A percentile compares a stretch with the other conserved stretches of the same genome.
Conservation (phyloP, 2,888 invertebrate species). For the Cremastobaeus sp. region DNA sequence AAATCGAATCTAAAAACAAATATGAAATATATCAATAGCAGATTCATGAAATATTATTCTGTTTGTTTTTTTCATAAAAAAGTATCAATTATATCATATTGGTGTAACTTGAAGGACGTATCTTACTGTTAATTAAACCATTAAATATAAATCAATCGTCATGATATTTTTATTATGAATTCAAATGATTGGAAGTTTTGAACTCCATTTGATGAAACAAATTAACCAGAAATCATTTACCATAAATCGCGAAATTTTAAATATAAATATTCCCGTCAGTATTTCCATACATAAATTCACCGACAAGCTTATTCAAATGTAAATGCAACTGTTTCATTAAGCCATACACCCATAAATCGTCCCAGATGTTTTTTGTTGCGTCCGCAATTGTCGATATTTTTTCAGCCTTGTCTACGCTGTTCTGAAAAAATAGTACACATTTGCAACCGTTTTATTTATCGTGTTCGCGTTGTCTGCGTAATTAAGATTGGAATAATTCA, state of each 20-base stretch:
- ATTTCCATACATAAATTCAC: constrained; percentile 20
- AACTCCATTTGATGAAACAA: constrained; percentile 15
- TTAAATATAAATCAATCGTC: too few relatives aligned
- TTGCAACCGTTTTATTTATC: constrained; percentile 30
- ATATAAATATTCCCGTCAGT: too few relatives aligned
- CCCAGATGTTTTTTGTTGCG: constrained; percentile 37
- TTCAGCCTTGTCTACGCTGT: constrained; percentile 22
- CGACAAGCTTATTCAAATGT: constrained; percentile 36
- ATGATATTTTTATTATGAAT: too few relatives aligned
- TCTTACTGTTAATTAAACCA: constrained; percentile 1
- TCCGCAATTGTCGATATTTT: constrained; percentile 46
- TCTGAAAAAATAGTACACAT: constrained; percentile 26
- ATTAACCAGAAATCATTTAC: too few relatives aligned
- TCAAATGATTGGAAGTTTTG: too few relatives aligned
- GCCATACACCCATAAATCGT: constrained; percentile 43
- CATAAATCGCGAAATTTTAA: too few relatives aligned
- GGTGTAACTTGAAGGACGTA: too few relatives aligned
- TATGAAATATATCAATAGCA: too few relatives aligned
- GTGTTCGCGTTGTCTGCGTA: constrained; percentile 20
- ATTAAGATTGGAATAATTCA: constrained; percentile 32
- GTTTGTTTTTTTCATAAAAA: too few relatives aligned
- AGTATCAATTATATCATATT: too few relatives aligned
- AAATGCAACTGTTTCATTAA: constrained; percentile 45
- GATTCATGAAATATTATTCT: too few relatives aligned
- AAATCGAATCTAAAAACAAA: too few relatives aligned